These are phyloP conservation scores for Urophycis tenuis DNA, from an alignment of 2,797 vertebrate genomes.

Conservation along the genomic window DNA sequence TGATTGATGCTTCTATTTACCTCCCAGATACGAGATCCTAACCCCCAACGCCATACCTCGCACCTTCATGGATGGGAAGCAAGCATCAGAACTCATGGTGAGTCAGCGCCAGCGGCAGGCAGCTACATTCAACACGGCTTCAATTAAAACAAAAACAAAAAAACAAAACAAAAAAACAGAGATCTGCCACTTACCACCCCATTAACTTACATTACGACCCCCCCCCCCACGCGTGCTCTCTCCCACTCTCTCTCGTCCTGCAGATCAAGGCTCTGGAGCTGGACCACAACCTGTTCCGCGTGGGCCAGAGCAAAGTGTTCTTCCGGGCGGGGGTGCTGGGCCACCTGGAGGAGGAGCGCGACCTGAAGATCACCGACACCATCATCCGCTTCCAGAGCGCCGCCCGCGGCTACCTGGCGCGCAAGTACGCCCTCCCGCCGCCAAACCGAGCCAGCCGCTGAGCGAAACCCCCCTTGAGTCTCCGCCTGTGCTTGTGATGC, in stretches of 20 bases:
- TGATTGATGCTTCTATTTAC: background rate
- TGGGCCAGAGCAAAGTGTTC: constrained; percentile 92
- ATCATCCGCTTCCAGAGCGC: constrained; percentile 88
- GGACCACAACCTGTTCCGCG: constrained; percentile 82
- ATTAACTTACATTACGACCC: background rate
- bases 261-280: constrained; percentile 85
- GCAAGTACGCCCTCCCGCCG: constrained; percentile 67
- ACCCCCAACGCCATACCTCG: constrained; percentile 84
- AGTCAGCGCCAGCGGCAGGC: constrained; percentile 18
- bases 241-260: background rate
- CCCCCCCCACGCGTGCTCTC: background rate
- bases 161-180: too few relatives aligned
- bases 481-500: background rate
- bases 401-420: constrained; percentile 80
- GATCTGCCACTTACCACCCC: background rate
- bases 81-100: constrained; percentile 85
- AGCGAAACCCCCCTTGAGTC: background rate
- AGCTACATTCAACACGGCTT: background rate
- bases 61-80: constrained; percentile 88
- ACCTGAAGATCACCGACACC: constrained; percentile 89
- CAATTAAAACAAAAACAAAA: too few relatives aligned
- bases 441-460: background rate
- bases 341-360: constrained; percentile 86
- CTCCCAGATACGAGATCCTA: constrained; percentile 77
- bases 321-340: constrained; percentile 86